Percentiles rank a stretch among this genome's conserved stretches.
phyloP scores from a whole-genome alignment of 2,888 invertebrate genomes.

The Lasius platythorax region DNA sequence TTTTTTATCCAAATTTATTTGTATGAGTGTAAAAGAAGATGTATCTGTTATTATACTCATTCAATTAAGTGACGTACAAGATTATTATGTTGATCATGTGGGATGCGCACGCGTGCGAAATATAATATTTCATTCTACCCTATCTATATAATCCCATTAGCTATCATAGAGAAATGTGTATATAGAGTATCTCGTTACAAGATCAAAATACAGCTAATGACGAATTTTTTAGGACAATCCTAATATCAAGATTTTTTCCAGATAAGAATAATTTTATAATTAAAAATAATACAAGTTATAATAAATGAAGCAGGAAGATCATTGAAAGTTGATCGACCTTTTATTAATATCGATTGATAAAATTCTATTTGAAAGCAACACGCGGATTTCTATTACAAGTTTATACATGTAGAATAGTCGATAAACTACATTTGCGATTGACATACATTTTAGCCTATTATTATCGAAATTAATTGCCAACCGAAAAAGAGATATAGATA shows the following conservation, averaged over 20 bases:
- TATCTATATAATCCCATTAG: constrained; percentile 1
- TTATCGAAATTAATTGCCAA: background rate
- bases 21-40: background rate
- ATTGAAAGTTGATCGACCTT: background rate
- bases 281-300: background rate
- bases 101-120: background rate
- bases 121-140: background rate
- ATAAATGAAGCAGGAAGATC: background rate
- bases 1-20: background rate
- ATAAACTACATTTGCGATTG: background rate
- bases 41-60: background rate
- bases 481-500: background rate
- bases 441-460: background rate
- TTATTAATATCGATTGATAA: background rate
- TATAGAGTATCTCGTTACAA: constrained; percentile 10
- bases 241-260: background rate
- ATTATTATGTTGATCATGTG: background rate
- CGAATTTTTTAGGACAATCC: background rate
- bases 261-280: background rate
- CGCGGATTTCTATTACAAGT: background rate
- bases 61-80: background rate
- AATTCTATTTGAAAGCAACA: background rate
- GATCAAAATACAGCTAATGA: background rate
- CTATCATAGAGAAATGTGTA: background rate
- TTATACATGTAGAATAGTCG: background rate